Percentiles rank a stretch among this genome's conserved stretches.
Evolutionary conservation across 2,888 invertebrate species (phyloP).

Genomic region (Drosophila sordidapex): DNA sequence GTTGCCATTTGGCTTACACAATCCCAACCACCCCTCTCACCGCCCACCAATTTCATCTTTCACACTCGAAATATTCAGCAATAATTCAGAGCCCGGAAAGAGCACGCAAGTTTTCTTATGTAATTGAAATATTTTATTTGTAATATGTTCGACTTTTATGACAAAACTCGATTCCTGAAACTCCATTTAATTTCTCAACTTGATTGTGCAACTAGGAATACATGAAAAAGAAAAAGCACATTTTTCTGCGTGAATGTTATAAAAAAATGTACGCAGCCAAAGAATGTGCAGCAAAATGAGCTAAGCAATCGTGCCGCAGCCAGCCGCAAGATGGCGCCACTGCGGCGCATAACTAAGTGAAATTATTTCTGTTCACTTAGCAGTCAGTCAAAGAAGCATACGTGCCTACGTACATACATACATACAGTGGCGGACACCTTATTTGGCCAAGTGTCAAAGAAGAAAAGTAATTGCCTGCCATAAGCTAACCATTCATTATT

Average conservation of each 20-base stretch:
- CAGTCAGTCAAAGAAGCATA: background rate
- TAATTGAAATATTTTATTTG: conserved; percentile 55
- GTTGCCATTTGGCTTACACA: conserved; percentile 47
- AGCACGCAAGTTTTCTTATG: conserved; percentile 29
- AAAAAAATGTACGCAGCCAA: conserved; percentile 20
- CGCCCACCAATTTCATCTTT: background rate
- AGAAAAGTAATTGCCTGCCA: too few relatives aligned
- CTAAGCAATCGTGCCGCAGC: background rate
- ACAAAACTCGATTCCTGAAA: background rate
- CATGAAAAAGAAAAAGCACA: background rate
- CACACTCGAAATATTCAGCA: conserved; percentile 4
- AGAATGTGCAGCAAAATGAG: conserved; percentile 39
- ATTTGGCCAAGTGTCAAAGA: too few relatives aligned
- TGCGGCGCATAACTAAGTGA: background rate
- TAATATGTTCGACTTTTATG: conserved; percentile 28
- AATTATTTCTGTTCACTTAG: conserved; percentile 1
- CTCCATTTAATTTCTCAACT: background rate
- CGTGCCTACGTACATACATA: background rate
- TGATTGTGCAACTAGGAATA: background rate
- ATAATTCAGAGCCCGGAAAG: conserved; percentile 13
- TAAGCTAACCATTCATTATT: too few relatives aligned
- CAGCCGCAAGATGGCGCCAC: conserved; percentile 52
- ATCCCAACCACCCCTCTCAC: background rate
- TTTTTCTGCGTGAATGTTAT: background rate
- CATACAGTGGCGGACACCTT: too few relatives aligned